Evolutionary conservation across 1,140 invertebrate species (phyloP).

Genomic region (Choristoneura fumiferana): DNA sequence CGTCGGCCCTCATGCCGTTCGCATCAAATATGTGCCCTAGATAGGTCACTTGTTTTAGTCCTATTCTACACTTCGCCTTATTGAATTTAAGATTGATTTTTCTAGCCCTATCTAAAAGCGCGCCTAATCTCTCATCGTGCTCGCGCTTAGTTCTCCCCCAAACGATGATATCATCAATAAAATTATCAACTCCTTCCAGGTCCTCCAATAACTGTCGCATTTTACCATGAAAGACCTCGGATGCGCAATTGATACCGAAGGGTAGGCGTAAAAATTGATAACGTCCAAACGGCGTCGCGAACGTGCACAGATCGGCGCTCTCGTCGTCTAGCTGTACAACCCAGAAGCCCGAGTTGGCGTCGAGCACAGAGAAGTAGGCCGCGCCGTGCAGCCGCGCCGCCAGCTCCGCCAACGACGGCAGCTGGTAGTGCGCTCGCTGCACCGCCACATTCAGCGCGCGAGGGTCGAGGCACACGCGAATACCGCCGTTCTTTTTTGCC

Average conservation of each 20-base stretch:
- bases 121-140: background rate
- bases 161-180: background rate
- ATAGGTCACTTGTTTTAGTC: background rate
- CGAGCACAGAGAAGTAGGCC: background rate
- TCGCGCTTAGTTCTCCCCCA: background rate
- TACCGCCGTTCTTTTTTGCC: background rate
- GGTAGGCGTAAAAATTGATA: background rate
- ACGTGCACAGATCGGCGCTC: background rate
- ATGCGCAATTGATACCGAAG: background rate
- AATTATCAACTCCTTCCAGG: background rate
- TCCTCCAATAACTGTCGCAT: background rate
- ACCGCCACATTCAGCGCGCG: constrained; percentile 1
- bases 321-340: background rate
- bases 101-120: background rate
- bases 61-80: background rate
- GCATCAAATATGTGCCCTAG: constrained; percentile 1
- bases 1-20: background rate
- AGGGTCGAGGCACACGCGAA: constrained; percentile 1
- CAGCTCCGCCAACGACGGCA: background rate
- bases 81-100: background rate
- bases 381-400: background rate
- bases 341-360: constrained; percentile 3
- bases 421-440: constrained; percentile 1
- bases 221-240: background rate
- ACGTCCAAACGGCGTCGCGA: background rate